Conservation (phyloP, 2,888 invertebrate genomes). For the Gastrophysa polygoni region DNA sequence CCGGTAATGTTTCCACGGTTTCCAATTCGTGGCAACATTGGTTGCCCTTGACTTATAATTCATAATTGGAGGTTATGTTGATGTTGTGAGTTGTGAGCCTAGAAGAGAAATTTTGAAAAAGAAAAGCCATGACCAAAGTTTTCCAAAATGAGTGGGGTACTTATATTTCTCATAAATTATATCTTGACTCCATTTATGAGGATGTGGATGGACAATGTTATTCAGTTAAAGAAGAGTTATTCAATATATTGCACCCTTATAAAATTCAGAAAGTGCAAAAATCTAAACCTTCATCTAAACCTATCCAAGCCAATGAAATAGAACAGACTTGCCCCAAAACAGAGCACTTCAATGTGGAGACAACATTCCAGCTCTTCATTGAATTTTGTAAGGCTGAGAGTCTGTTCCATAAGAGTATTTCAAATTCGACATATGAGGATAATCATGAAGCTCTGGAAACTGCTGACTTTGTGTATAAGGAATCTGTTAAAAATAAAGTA, state of each 20-base stretch:
- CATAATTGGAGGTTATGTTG: too few species aligned
- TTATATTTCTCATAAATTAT: slow-evolving; percentile 61
- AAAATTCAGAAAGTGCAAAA: slow-evolving; percentile 27
- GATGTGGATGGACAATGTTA: neutral
- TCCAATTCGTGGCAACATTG: too few species aligned
- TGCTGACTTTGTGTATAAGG: slow-evolving; percentile 39
- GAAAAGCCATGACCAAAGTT: slow-evolving; percentile 36
- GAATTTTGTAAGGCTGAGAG: neutral
- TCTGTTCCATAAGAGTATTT: slow-evolving; percentile 3
- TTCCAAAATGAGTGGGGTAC: slow-evolving; percentile 52
- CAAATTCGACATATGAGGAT: slow-evolving; percentile 2
- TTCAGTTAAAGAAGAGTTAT: slow-evolving; percentile 52
- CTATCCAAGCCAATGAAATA: too few species aligned
- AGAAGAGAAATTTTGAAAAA: too few species aligned
- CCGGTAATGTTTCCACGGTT: too few species aligned
- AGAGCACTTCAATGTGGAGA: slow-evolving; percentile 24
- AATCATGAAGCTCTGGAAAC: slow-evolving; percentile 38
- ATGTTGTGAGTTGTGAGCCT: too few species aligned
- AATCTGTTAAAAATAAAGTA: slow-evolving; percentile 32
- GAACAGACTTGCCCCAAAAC: too few species aligned
- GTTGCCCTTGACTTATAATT: too few species aligned
- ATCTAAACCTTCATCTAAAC: too few species aligned
- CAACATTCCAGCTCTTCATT: slow-evolving; percentile 18
- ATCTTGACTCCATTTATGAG: slow-evolving; percentile 58
- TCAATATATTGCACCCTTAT: slow-evolving; percentile 59